A percentile compares a stretch with the other conserved stretches of the same genome.
These are phyloP conservation scores for Heliconius sara DNA, from an alignment of 2,888 invertebrate species.

Conservation along the genomic window DNA sequence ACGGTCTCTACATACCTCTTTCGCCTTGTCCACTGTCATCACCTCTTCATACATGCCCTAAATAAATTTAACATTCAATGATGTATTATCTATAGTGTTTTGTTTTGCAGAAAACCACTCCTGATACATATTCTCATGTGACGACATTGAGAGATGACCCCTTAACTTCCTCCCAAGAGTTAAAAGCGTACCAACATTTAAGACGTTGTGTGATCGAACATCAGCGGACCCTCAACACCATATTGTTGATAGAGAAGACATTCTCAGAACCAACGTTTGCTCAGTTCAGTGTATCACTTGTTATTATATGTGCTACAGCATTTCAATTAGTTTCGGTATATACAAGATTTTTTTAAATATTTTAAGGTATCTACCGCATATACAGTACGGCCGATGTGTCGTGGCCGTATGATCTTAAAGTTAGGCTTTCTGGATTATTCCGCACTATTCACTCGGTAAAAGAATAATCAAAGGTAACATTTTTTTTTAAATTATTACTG, in stretches of 20 bases:
- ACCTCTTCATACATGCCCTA: no score
- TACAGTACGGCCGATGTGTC: no score
- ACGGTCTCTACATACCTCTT: no score
- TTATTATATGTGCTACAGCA: conserved; percentile 82
- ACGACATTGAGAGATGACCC: conserved; percentile 15
- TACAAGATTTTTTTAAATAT: conserved; percentile 29
- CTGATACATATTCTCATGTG: neutral
- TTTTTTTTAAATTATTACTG: no score
- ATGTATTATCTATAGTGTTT: neutral
- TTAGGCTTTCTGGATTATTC: no score
- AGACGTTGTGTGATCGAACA: conserved; percentile 62
- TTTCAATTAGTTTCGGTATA: conserved; percentile 78
- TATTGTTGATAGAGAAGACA: conserved; percentile 65
- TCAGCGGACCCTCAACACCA: conserved; percentile 62
- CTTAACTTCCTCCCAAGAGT: conserved; percentile 59
- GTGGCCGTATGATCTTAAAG: no score
- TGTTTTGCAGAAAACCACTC: neutral
- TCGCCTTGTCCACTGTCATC: no score
- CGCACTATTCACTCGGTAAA: no score
- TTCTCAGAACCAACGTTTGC: conserved; percentile 76
- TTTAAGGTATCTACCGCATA: no score
- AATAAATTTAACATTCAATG: no score
- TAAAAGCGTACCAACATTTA: conserved; percentile 55
- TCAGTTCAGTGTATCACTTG: conserved; percentile 79
- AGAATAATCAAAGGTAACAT: no score